Evolutionary conservation across 1,140 invertebrate genomes (phyloP), one percentile per base, ranked within the genome.

Genomic region (Leptoteleia sp.): DNA sequence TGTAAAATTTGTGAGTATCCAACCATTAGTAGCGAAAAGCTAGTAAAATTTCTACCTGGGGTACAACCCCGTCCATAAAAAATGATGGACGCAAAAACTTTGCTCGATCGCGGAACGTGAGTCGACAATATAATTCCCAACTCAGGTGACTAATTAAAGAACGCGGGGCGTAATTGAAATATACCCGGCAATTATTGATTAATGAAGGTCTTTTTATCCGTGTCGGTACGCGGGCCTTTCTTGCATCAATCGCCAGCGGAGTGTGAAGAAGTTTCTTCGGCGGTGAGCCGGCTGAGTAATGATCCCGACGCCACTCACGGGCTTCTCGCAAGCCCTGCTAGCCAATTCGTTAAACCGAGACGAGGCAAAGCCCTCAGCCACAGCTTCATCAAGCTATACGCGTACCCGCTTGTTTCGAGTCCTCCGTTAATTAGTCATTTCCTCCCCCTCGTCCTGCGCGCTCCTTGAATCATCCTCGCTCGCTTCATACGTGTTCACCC

Each of bases 401-500:
- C 64, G 73, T 70, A 50, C 37, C 68, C 57, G 57, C 19, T 80
- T 80, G 78, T 80, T 80, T 80, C 73, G 59, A 75, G 79, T 75
- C 73, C 70, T 75, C 50, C 57, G 79, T 81, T 81, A 81, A 77
- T 81, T 81, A 77, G 79, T 81, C 79, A 81, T 81, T 76, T 73
- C 73, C 59, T 43, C 59, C 43, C 33, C n/a, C 19, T 40, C 17
- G 17, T 37, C 52, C 37, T 45, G 31, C 64, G 6, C 71, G 13
- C 61, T 65, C 40, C 72, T 72, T 11, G 52, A 68, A 67, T 71
- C 52, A 78, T 78, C 61, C 65, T 67, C 52, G 13, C 43, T 19
- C 55, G 29, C 40, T 55, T 62, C n/a, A 64, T 62, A 68, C 48
- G 33, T 47, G 48, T 19, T 19, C 22, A 33, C 16, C 50, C n/a